Conservation (phyloP, 1,140 invertebrate species). For the Caenorhabditis tropicalis region DNA sequence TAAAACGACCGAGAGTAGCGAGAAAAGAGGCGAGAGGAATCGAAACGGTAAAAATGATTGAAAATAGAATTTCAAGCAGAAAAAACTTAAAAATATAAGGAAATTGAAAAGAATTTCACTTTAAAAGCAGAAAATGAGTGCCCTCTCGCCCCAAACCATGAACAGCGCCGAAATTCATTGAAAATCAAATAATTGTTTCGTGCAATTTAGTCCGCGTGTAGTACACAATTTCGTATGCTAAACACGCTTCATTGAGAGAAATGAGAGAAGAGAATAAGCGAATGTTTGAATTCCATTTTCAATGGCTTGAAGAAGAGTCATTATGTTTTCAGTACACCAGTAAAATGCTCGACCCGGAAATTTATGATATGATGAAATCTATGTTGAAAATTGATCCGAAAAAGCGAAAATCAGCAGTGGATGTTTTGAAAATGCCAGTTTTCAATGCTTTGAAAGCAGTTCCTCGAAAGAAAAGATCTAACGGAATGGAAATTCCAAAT, state of each 20-base stretch:
- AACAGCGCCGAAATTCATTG: no score
- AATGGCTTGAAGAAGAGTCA: no score
- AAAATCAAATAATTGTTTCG: no score
- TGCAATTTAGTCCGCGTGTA: no score
- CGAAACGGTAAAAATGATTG: conserved; percentile 6
- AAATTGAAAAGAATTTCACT: neutral
- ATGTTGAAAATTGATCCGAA: conserved; percentile 24
- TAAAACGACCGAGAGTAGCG: conserved; percentile 49
- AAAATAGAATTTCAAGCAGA: neutral
- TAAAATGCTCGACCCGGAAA: neutral
- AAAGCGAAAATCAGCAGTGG: neutral
- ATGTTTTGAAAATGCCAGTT: neutral
- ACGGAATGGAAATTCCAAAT: conserved; percentile 2
- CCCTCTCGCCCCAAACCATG: no score
- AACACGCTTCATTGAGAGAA: no score
- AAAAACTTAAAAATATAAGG: neutral
- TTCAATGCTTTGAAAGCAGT: neutral
- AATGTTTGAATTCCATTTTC: no score
- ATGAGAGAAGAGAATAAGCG: no score
- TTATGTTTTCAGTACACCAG: conserved; percentile 36
- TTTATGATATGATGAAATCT: neutral
- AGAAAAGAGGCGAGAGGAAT: conserved; percentile 49
- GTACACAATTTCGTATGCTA: no score
- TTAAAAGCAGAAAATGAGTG: no score
- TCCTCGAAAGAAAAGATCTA: conserved; percentile 13